Base-by-base conservation (phyloP, 2,888 invertebrate species). In the Erebia epiphron region DNA sequence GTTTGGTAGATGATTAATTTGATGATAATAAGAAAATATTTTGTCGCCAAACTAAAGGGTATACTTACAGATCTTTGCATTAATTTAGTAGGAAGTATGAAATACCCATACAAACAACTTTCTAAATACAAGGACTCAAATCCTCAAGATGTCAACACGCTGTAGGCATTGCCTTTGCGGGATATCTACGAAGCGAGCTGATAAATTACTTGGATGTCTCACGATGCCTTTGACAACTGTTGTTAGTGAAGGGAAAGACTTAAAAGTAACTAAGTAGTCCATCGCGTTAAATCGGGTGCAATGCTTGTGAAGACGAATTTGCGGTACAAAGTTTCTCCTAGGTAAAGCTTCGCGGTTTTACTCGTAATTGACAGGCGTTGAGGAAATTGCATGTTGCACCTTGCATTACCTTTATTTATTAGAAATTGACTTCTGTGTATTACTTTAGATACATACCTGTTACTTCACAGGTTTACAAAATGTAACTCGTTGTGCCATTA, bases 361-460 rank as follows among this genome's bases (percentile, higher is more conserved):
- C 18, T 18, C 18, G 54, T 54, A 90, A 91, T 90, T 90, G 90
- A 90, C 90, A 87, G 88, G 84, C 82, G 82, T 82, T 84, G 50
- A 64, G 52, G 26, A 64, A 64, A 49, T 49, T 21, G 43, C 49
- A 21, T 21, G 46, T 62, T 18, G 18, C 61, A 62, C 49, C 46
- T 57, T 21, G 46, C 18, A 14, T 26, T 21, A 46, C 5, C 62
- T 49, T 43, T 46, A 3, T 46, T 18, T 61, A 46, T 49, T 49
- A 26, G 49, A 18, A 49, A 49, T 21, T 21, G 3, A 21, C 49
- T 49, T 11, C 10, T 41, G 16, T 41, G 8, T 16, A 3, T 46
- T 50, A 10, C 58, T 16, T 11, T 2, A 10, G 11, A 3, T n/a
- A 18, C 18, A 10, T 1, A 46, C 16, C 5, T 5, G 16, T 60